Evolutionary conservation across 2,888 invertebrate genomes (phyloP).

Genomic region (Anorthoa munda): DNA sequence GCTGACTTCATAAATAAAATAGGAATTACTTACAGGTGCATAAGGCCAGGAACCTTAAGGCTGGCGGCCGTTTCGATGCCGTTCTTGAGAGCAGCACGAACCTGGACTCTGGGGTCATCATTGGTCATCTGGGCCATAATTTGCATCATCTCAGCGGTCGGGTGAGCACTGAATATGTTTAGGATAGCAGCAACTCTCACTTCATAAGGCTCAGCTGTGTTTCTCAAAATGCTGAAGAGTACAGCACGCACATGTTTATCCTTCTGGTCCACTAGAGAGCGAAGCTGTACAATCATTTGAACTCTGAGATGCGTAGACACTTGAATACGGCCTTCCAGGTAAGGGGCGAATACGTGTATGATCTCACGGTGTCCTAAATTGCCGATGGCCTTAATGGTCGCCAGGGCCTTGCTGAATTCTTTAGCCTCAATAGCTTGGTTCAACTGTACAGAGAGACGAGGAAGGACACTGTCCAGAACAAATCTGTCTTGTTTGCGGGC

Average conservation of each 20-base stretch:
- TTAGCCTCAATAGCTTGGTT: conserved; percentile 88
- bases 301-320: conserved; percentile 92
- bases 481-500: conserved; percentile 88
- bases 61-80: conserved; percentile 91
- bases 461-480: conserved; percentile 91
- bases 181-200: conserved; percentile 92
- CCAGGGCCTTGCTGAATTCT: conserved; percentile 91
- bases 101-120: conserved; percentile 91
- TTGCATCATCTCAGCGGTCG: conserved; percentile 92
- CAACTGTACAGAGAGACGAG: conserved; percentile 90
- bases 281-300: conserved; percentile 91
- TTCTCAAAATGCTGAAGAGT: conserved; percentile 92
- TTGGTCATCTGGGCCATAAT: conserved; percentile 93
- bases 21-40: conserved; percentile 87
- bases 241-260: conserved; percentile 91
- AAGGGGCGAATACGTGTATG: conserved; percentile 92
- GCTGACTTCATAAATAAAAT: background rate
- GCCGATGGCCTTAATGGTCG: conserved; percentile 92
- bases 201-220: conserved; percentile 92
- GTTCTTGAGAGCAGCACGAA: conserved; percentile 92
- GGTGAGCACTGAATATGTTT: conserved; percentile 91
- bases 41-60: conserved; percentile 82
- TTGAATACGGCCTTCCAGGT: conserved; percentile 91
- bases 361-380: conserved; percentile 92
- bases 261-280: conserved; percentile 86